Evolutionary conservation across 2,113 vertebrate genomes (phyloP), one percentile per base, ranked within the genome.

Genomic region (Colius striatus): DNA sequence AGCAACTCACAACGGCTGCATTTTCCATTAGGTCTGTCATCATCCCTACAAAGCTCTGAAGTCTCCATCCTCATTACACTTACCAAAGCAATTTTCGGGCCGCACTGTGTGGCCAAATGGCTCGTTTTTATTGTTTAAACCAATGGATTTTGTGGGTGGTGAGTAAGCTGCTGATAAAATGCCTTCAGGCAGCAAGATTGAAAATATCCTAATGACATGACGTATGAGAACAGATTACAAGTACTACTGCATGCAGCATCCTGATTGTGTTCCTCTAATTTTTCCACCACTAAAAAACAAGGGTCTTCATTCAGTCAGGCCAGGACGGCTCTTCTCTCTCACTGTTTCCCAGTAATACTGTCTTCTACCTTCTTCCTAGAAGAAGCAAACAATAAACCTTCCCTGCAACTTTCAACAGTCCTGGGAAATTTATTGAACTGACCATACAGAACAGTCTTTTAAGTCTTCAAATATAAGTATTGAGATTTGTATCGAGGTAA

Each of bases 101-200:
- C 41, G 41, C 13, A 7, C 51, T 84, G 43, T 66, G 38, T 73
- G 57, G 36, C 77, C 80, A 83, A 92, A 90, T 47, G 55, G 62
- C 66, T 97, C 65, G 21, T 84, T 93, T 83, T 96, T 94, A 91
- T 71, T 97, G 78, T 95, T 97, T 96, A 93, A 95, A 84, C 79
- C 87, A 91, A 96, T 91, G 68, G 71, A 12, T 92, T 95, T 95
- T 95, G 90, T 96, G 92, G 82, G 70, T 61, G 48, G 62, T 87
- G 53, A 71, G 75, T 92, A 95, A 95, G n/a, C 84, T 89, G 76
- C 82, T 95, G 94, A 95, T 96, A 92, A 94, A 95, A 94, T 85
- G 54, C 83, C 87, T 92, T 65, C 38, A 45, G 61, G 92, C 74
- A 91, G 82, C 34, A 14, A 88, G 87, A 90, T 23, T 90, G 87